These are phyloP conservation scores for Colletes latitarsis DNA, from an alignment of 1,140 invertebrate genomes.

Conservation along the genomic window DNA sequence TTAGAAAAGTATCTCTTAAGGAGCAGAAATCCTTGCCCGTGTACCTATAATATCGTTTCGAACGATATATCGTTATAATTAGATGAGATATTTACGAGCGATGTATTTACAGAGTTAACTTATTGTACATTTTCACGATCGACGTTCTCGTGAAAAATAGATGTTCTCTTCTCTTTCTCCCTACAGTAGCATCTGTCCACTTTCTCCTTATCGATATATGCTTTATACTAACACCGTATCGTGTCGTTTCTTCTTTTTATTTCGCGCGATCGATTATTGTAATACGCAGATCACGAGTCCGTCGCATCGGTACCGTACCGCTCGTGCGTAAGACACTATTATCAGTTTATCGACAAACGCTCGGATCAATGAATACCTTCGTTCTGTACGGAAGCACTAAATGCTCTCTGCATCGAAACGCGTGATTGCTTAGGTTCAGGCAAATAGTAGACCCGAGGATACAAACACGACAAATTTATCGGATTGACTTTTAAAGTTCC, in stretches of 20 bases:
- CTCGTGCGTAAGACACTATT: constrained; percentile 35
- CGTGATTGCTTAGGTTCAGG: not conserved
- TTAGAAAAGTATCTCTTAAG: constrained; percentile 40
- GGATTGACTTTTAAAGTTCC: not conserved
- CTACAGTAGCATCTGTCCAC: not conserved
- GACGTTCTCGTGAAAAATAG: constrained; percentile 47
- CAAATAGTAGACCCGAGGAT: constrained; percentile 12
- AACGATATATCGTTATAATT: constrained; percentile 4
- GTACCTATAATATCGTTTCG: constrained; percentile 1
- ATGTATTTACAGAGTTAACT: constrained; percentile 53
- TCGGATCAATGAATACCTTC: constrained; percentile 29
- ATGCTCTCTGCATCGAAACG: constrained; percentile 13
- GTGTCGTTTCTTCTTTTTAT: not conserved
- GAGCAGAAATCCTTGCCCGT: not conserved
- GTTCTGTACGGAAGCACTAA: constrained; percentile 44
- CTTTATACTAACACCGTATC: too few species aligned
- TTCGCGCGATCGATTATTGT: not conserved
- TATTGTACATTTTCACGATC: constrained; percentile 55
- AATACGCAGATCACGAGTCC: not conserved
- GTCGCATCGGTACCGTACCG: not conserved
- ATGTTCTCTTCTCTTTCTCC: not conserved
- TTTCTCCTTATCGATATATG: not conserved
- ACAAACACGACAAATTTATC: constrained; percentile 40
- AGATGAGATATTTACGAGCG: constrained; percentile 25
- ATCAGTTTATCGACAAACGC: constrained; percentile 18